These are phyloP conservation scores for Acanthacorydalis orientalis DNA, from an alignment of 2,888 invertebrate genomes.

Conservation along the genomic window DNA sequence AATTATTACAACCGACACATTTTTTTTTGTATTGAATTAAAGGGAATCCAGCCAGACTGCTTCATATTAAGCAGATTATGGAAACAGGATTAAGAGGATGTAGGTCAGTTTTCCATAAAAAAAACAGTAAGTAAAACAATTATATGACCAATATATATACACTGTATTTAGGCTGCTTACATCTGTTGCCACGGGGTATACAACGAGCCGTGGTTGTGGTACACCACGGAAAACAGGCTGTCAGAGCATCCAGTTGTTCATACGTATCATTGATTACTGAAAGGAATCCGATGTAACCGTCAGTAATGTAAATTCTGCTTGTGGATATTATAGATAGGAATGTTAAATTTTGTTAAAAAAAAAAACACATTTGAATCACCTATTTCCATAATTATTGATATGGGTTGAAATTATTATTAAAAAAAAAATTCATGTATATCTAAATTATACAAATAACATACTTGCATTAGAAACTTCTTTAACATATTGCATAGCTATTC, in stretches of 20 bases:
- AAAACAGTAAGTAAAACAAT: no score
- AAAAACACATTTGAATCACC: no score
- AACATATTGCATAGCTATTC: constrained; percentile 62
- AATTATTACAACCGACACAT: no score
- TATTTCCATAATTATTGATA: constrained; percentile 16
- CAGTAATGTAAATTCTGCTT: no score
- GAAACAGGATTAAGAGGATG: no score
- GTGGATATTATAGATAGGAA: no score
- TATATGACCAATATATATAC: background rate
- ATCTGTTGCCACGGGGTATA: constrained; percentile 42
- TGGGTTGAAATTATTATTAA: background rate
- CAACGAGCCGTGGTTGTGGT: constrained; percentile 41
- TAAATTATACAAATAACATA: constrained; percentile 26
- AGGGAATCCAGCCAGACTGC: no score
- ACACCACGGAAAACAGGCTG: constrained; percentile 66
- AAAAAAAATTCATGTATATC: background rate
- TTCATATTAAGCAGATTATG: no score
- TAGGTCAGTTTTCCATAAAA: no score
- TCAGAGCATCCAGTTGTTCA: constrained; percentile 57
- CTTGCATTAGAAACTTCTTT: constrained; percentile 61
- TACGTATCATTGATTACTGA: constrained; percentile 53
- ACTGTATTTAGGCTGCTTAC: constrained; percentile 26
- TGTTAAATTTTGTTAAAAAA: no score
- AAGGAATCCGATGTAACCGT: constrained; percentile 23
- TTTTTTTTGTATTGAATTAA: no score